These are phyloP conservation scores for Drosophila gunungcola DNA, from an alignment of 1,140 invertebrate genomes.

Conservation along the genomic window DNA sequence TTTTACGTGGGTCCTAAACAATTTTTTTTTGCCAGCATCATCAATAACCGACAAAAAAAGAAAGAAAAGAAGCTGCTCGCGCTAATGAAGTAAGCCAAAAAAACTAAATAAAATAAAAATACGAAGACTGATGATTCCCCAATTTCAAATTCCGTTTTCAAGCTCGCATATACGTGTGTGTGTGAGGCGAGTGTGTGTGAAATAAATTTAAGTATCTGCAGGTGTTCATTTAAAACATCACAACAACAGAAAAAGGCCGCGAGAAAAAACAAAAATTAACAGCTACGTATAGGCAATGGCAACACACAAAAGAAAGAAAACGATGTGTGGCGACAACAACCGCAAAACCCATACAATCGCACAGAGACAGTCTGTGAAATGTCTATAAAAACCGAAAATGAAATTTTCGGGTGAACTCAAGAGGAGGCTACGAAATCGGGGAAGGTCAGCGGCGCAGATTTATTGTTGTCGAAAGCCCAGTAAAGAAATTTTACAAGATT, in stretches of 20 bases:
- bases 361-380: conserved; percentile 55
- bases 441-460: conserved; percentile 35
- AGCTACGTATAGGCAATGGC: conserved; percentile 72
- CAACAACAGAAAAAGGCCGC: conserved; percentile 69
- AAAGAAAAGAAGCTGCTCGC: conserved; percentile 55
- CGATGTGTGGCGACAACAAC: conserved; percentile 59
- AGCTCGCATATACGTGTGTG: conserved; percentile 48
- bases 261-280: conserved; percentile 68
- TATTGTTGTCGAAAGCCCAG: conserved; percentile 46
- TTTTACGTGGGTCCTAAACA: conserved; percentile 30
- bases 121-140: conserved; percentile 73
- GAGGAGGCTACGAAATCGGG: neutral
- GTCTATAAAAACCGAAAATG: conserved; percentile 72
- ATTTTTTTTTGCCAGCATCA: conserved; percentile 62
- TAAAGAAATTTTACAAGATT: conserved; percentile 15
- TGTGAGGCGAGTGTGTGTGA: conserved; percentile 33
- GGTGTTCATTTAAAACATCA: conserved; percentile 84
- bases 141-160: conserved; percentile 78
- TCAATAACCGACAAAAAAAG: conserved; percentile 58
- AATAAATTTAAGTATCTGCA: conserved; percentile 84
- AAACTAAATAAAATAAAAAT: conserved; percentile 26
- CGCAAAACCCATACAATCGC: conserved; percentile 31
- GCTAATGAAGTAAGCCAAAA: conserved; percentile 74
- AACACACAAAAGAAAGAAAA: conserved; percentile 70
- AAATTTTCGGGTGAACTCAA: conserved; percentile 35